Base-by-base conservation (phyloP, 2,888 invertebrate species). In the Leucoptera coffeella region DNA sequence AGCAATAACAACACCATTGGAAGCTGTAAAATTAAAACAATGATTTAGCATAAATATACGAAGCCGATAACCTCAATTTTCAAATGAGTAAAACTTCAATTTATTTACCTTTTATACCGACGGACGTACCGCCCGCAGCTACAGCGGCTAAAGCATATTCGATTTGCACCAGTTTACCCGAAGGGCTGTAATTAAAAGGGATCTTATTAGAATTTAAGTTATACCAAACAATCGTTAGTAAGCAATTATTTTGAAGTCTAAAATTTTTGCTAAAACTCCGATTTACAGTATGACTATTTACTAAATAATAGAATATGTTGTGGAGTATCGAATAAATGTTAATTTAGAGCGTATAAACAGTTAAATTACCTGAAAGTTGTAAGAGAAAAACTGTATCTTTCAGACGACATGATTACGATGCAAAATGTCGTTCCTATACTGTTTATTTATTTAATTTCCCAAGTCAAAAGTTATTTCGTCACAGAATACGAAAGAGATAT, bases 81-180 rank as follows among this genome's bases (percentile, higher is more conserved):
- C n/a, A n/a, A n/a, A n/a, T n/a, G n/a, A n/a, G n/a, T n/a, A n/a
- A 21, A 14, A 10, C 5, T 10, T 12, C 8, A 26, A 12, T 9
- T 12, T 19, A 28, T 12, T 49, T 61, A 90, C 90, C 89, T 82
- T 95, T 94, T 30, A 99, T 96, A 21, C 97, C 99, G 37, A 99
- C 97, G 30, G 97, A 95, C 3, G 97, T 95, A 3, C 97, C 96
- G 32, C 99, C 99, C 34, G 95, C 93, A 31, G 94, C 91, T 14
- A 99, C 99, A 15, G 99, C 99, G 29, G 96, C 95, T 57, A 99
- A 74, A 3, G 99, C 99, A 86, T 99, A 99, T 74, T 99, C 99
- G 42, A 99, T 95, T 72, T 99, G 99, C 29, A 99, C 97, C 43
- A 99, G 74, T 72, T 99, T 99, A 38, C 99, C 99, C 13, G 97